Evolutionary conservation across 2,888 invertebrate species (phyloP).

Genomic region (Clivina fossor): DNA sequence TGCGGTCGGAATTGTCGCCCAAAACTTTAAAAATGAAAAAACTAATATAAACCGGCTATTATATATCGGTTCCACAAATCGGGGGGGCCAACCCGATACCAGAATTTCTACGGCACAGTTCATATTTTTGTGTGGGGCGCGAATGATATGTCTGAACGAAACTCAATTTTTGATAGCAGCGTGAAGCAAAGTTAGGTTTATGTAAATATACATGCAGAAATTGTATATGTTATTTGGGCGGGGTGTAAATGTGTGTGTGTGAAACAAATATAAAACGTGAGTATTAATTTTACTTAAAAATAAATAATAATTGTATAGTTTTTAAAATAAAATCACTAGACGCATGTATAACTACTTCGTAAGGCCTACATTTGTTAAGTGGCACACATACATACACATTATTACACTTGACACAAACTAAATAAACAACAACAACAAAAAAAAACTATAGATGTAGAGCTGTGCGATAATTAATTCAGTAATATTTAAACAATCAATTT

Average conservation of each 20-base stretch:
- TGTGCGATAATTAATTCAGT: constrained; percentile 1
- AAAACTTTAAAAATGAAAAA: constrained; percentile 32
- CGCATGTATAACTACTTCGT: constrained; percentile 20
- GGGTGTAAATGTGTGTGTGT: neutral
- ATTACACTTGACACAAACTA: neutral
- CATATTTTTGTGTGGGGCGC: too few species aligned
- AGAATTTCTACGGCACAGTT: too few species aligned
- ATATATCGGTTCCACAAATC: too few species aligned
- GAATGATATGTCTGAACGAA: constrained; percentile 7
- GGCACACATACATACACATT: constrained; percentile 7
- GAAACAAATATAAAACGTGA: too few species aligned
- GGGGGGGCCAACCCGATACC: too few species aligned
- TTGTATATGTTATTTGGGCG: neutral
- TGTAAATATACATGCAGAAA: constrained; percentile 3
- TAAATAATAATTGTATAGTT: constrained; percentile 5
- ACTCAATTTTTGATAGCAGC: neutral
- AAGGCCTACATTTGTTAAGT: constrained; percentile 31
- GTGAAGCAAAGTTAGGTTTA: neutral
- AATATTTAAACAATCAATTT: too few species aligned
- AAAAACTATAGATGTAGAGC: constrained; percentile 25
- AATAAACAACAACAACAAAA: neutral
- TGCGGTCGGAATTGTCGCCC: constrained; percentile 50
- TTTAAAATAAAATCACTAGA: constrained; percentile 7
- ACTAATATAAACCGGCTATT: constrained; percentile 26
- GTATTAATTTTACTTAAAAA: too few species aligned